Evolutionary conservation across 2,113 vertebrate species (phyloP).

Genomic region (Litocranius walleri): DNA sequence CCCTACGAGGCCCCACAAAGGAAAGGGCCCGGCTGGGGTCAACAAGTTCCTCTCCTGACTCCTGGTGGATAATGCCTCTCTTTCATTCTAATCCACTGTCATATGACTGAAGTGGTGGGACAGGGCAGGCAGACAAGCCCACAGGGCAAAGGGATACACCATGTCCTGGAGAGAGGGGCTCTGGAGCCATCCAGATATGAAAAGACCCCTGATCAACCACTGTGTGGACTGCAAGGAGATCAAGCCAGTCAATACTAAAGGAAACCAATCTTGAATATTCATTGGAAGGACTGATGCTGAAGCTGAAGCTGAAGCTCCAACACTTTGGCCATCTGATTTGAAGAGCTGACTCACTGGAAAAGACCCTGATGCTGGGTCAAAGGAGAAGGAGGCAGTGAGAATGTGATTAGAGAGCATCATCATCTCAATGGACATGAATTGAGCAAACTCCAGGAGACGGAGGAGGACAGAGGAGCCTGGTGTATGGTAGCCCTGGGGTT

Average conservation of each 20-base stretch:
- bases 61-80: not conserved
- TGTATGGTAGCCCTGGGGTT: not conserved
- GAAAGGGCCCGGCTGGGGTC: too few relatives aligned
- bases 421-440: not conserved
- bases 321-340: not conserved
- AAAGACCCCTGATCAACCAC: not conserved
- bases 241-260: not conserved
- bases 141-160: too few relatives aligned
- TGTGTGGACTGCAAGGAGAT: not conserved
- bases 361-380: not conserved
- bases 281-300: not conserved
- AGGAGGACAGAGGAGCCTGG: not conserved
- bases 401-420: not conserved
- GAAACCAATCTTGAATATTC: not conserved
- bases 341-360: not conserved
- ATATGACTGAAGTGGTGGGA: not conserved
- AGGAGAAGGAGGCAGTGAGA: not conserved
- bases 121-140: too few relatives aligned
- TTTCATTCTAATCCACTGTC: not conserved
- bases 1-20: fast-evolving
- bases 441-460: not conserved
- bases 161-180: not conserved
- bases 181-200: not conserved
- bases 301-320: not conserved
- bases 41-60: not conserved